These are phyloP conservation scores for Apolygus lucorum DNA, from an alignment of 1,140 invertebrate species.

Conservation along the genomic window DNA sequence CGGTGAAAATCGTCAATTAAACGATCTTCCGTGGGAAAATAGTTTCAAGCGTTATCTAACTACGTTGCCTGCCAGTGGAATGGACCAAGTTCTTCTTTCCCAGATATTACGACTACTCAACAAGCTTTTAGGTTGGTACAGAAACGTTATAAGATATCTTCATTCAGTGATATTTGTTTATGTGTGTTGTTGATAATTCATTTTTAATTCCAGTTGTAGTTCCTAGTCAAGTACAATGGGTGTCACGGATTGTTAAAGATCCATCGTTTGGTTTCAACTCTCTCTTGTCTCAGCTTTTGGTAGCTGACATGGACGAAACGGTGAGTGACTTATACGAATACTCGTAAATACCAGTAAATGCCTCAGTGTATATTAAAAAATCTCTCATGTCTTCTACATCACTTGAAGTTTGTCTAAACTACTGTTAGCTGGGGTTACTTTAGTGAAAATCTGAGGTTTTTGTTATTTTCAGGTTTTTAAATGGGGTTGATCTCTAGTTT, in stretches of 20 bases:
- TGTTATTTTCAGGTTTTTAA: no score
- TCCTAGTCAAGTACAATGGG: constrained; percentile 32
- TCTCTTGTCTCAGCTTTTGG: constrained; percentile 1
- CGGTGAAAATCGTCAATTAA: not conserved
- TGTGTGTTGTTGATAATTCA: not conserved
- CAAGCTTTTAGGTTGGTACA: constrained; percentile 40
- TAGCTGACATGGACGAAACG: constrained; percentile 8
- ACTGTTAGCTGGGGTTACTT: no score
- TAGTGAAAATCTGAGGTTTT: no score
- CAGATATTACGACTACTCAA: constrained; percentile 48
- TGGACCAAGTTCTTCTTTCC: constrained; percentile 49
- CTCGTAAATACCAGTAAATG: no score
- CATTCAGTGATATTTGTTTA: no score
- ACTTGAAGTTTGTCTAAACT: not conserved
- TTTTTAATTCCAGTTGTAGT: not conserved
- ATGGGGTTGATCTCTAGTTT: no score
- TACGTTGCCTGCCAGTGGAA: constrained; percentile 47
- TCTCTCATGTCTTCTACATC: not conserved
- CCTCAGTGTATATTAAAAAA: no score
- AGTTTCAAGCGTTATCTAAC: constrained; percentile 48
- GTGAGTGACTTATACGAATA: no score
- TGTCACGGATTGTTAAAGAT: constrained; percentile 35
- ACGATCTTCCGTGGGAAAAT: constrained; percentile 47
- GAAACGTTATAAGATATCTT: no score
- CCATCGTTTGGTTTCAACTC: constrained; percentile 21